Conservation (phyloP, 2,113 vertebrate genomes). For the Cebidichthys violaceus region DNA sequence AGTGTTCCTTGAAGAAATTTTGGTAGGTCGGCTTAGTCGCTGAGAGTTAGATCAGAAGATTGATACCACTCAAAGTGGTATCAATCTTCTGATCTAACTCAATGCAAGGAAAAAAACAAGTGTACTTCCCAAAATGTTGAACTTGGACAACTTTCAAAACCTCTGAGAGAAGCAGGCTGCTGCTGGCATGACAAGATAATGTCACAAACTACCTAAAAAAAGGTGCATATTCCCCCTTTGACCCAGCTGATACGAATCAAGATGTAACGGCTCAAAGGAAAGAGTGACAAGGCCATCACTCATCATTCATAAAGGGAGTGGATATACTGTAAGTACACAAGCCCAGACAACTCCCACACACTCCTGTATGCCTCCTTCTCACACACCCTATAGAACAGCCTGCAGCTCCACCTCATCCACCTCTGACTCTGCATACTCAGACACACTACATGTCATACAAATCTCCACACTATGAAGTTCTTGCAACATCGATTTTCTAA, state of each 20-base stretch:
- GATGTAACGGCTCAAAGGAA: slow-evolving; percentile 28
- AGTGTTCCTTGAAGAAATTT: neutral
- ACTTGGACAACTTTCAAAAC: neutral
- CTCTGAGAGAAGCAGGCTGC: neutral
- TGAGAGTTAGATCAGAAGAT: neutral
- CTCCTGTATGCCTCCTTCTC: neutral
- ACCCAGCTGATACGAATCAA: neutral
- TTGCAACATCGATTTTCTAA: neutral
- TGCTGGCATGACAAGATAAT: too few species aligned
- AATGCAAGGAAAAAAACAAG: too few species aligned
- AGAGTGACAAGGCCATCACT: slow-evolving; percentile 28
- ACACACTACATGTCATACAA: slow-evolving; percentile 8
- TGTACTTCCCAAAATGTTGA: neutral
- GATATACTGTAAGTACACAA: slow-evolving; percentile 25
- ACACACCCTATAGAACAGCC: slow-evolving; percentile 24
- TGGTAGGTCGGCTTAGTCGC: neutral
- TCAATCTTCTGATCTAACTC: neutral
- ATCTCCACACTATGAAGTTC: neutral
- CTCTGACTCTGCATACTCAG: neutral
- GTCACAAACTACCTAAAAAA: slow-evolving; percentile 1
- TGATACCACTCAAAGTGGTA: neutral
- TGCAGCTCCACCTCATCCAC: slow-evolving; percentile 26
- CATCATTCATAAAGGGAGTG: slow-evolving; percentile 37
- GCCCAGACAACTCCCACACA: slow-evolving; percentile 51
- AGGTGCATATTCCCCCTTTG: neutral